A percentile compares a stretch with the other conserved stretches of the same genome.
Conservation (phyloP, 2,113 vertebrate species). For the Hiodon tergisus region DNA sequence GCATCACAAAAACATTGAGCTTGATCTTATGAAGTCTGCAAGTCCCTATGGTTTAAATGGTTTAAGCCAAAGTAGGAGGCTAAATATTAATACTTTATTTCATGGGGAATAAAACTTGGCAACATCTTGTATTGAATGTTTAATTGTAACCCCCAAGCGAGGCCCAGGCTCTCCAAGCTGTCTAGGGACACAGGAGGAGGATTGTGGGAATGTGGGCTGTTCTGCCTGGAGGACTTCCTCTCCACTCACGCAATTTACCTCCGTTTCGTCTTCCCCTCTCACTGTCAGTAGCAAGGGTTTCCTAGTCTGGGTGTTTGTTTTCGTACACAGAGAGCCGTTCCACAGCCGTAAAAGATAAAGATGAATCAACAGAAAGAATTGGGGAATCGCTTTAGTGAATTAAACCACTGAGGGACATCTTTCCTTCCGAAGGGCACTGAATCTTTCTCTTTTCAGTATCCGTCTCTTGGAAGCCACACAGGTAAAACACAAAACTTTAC, state of each 20-base stretch:
- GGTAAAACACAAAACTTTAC: too few species aligned
- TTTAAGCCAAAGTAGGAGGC: not conserved
- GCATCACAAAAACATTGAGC: too few species aligned
- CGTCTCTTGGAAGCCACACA: conserved; percentile 45
- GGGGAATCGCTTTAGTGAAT: conserved; percentile 46
- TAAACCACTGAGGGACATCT: conserved; percentile 56
- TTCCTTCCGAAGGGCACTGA: not conserved
- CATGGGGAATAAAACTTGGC: not conserved
- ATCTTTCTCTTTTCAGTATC: too few species aligned
- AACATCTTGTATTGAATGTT: conserved; percentile 2
- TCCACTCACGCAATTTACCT: not conserved
- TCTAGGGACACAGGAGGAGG: not conserved
- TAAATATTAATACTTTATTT: conserved; percentile 20
- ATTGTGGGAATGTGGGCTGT: not conserved
- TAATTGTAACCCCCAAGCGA: not conserved
- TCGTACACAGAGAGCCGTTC: conserved; percentile 37
- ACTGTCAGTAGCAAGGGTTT: not conserved
- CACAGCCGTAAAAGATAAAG: conserved; percentile 32
- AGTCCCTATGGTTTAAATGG: not conserved
- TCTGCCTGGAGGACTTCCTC: conserved; percentile 19
- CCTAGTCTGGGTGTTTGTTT: conserved; percentile 21
- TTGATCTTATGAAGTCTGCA: too few species aligned
- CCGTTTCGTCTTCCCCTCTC: not conserved
- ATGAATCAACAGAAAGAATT: conserved; percentile 36
- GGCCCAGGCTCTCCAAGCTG: conserved; percentile 4